A percentile compares a stretch with the other conserved stretches of the same genome.
Conservation (phyloP, 2,113 vertebrate species). For the Phalacrocorax pelagicus region DNA sequence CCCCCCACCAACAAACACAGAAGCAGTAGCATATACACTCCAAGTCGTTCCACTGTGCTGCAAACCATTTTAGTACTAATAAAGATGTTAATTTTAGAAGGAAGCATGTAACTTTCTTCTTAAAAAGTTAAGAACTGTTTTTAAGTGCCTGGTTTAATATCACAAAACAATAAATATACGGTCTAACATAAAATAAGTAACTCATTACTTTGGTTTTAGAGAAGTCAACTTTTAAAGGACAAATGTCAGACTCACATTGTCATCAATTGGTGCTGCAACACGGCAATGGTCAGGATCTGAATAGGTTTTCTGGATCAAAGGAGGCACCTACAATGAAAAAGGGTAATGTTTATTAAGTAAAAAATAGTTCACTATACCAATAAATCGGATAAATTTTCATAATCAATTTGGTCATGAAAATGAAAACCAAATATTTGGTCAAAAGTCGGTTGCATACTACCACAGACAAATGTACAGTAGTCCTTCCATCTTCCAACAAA, state of each 20-base stretch:
- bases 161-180: neutral
- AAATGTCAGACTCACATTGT: slow-evolving; percentile 85
- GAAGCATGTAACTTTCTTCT: neutral
- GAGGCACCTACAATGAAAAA: slow-evolving; percentile 82
- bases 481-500: neutral
- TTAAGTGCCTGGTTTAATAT: neutral
- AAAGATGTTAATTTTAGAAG: neutral
- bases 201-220: neutral
- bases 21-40: neutral
- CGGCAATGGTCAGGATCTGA: slow-evolving; percentile 93
- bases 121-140: neutral
- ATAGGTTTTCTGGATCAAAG: slow-evolving; percentile 90
- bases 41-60: neutral
- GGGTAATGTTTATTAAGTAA: neutral
- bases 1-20: neutral
- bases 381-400: neutral
- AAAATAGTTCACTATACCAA: neutral
- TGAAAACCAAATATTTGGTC: neutral
- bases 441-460: neutral
- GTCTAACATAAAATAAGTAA: neutral
- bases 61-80: neutral
- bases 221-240: neutral
- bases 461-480: neutral
- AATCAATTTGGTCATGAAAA: neutral
- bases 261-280: slow-evolving; percentile 95